Base-by-base conservation (phyloP, 2,888 invertebrate species). In the Keiferia lycopersicella region DNA sequence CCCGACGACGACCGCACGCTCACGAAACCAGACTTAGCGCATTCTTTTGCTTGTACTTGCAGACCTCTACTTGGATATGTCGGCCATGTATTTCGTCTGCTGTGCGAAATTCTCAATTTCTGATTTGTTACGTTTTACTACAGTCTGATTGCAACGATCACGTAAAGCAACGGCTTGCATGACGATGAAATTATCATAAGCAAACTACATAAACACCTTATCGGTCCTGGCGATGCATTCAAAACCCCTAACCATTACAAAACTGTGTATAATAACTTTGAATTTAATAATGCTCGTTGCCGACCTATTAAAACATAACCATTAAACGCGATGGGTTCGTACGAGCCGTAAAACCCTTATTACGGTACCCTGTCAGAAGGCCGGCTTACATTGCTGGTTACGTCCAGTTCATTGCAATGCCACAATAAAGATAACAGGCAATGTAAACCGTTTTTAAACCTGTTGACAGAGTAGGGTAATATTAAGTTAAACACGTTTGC, bases 1-100 rank as follows among this genome's bases (percentile, higher is more conserved):
- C 77, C 79, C 78, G 74, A 69, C 80, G 75, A 72, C 76, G 78
- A 72, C 78, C 79, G 80, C 80, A 78, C 81, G 76, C 78, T 78
- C 80, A 81, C 79, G 73, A 77, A 81, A 77, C 74, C 75, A 75
- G 75, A 77, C 79, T 76, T 79, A 75, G 79, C 83, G 81, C 86
- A 88, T 87, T 88, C 88, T 82, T 86, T 81, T 73, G 79, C 78
- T 80, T 81, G 65, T 63, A 65, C 65, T 61, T 63, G 65, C 63
- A 34, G 56, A 50, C 41, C 48, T 48, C 38, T 57, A 22, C 53
- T 38, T 63, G 41, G 14, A 41, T 41, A 8, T 18, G 18, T 16
- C 7, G n/a, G 16, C 14, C 38, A 41, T 14, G 16, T 16, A 0
- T n/a, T 39, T 22, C 22, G 45, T 60, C n/a, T 14, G 60, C 26